phyloP scores from a whole-genome alignment of 2,888 invertebrate species.

The Onthophagus sagittarius region DNA sequence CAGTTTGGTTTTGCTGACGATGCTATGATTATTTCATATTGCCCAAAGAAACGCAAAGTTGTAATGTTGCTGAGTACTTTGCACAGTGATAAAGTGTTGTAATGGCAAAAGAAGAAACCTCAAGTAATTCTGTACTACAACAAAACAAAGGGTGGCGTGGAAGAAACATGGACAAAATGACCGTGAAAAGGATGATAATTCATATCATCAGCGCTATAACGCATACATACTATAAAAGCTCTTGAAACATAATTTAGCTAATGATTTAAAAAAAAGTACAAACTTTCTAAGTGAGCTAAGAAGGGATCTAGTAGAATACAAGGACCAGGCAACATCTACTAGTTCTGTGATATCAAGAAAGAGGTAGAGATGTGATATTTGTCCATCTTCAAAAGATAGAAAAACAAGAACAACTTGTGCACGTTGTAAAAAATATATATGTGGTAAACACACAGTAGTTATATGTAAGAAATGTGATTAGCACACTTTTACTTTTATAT shows the following conservation, averaged over 20 bases:
- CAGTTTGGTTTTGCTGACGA: background rate
- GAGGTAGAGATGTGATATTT: background rate
- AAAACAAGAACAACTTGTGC: background rate
- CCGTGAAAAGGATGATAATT: conserved; percentile 15
- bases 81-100: background rate
- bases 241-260: background rate
- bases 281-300: too few species aligned
- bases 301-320: too few species aligned
- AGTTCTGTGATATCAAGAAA: background rate
- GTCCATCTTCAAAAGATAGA: background rate
- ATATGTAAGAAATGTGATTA: too few species aligned
- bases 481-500: too few species aligned
- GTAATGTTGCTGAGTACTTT: background rate
- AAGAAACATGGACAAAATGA: conserved; percentile 16
- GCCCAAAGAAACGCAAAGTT: background rate
- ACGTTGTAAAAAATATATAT: too few species aligned
- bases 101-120: background rate
- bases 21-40: background rate
- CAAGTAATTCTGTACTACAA: conserved; percentile 18
- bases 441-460: too few species aligned
- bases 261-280: background rate
- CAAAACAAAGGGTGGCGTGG: conserved; percentile 18
- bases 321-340: background rate
- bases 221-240: conserved; percentile 3
- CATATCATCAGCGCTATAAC: conserved; percentile 10